phyloP scores from a whole-genome alignment of 64 coral and sea anemone genomes.

The Anthopleura sola region DNA sequence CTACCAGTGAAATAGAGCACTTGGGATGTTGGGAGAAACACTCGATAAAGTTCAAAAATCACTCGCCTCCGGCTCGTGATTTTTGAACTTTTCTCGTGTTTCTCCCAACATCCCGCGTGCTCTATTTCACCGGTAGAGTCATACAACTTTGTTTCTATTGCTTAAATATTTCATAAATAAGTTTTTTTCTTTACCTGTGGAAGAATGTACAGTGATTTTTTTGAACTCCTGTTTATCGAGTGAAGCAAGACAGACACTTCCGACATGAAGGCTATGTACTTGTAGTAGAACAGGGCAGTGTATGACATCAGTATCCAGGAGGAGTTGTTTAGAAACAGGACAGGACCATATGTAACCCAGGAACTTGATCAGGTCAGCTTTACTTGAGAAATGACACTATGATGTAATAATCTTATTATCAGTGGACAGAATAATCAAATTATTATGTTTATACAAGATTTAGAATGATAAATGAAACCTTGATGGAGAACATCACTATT shows the following conservation, averaged over 20 bases:
- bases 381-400: slow-evolving; percentile 64
- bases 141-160: no score
- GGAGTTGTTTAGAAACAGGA: not conserved
- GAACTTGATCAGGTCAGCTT: slow-evolving; percentile 53
- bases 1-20: no score
- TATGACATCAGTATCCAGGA: not conserved
- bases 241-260: slow-evolving; percentile 43
- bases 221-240: slow-evolving; percentile 24
- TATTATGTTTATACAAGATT: no score
- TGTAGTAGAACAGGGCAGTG: slow-evolving; percentile 54
- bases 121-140: no score
- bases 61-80: no score
- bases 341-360: slow-evolving; percentile 50
- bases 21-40: no score
- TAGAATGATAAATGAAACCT: no score
- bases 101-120: no score
- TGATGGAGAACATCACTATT: no score
- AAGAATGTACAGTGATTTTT: slow-evolving; percentile 20
- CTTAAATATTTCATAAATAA: no score
- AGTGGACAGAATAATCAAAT: not conserved
- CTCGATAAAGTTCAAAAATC: no score
- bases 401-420: not conserved
- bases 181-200: slow-evolving; percentile 33
- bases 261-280: slow-evolving; percentile 81
- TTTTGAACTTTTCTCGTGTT: no score